Evolutionary conservation across 2,888 invertebrate genomes (phyloP).

Genomic region (Drosophila bunnanda): DNA sequence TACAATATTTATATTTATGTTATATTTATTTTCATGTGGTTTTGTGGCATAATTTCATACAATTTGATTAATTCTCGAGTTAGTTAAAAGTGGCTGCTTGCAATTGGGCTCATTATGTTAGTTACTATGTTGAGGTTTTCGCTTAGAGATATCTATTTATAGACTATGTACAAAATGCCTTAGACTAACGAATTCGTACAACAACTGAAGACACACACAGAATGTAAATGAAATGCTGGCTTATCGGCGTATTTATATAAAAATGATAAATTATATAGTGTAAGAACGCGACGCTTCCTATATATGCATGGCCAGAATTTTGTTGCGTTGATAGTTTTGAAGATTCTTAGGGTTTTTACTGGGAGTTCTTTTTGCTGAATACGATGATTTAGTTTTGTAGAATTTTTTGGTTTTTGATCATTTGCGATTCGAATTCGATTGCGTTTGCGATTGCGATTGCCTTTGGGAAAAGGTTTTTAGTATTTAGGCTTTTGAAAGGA

Average conservation of each 20-base stretch:
- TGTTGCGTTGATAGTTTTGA: slow-evolving; percentile 69
- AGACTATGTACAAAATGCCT: slow-evolving; percentile 70
- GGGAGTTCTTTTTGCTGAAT: slow-evolving; percentile 35
- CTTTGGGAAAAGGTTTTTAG: slow-evolving; percentile 60
- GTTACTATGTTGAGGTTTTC: slow-evolving; percentile 8
- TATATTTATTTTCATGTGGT: slow-evolving; percentile 55
- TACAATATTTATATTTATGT: slow-evolving; percentile 64
- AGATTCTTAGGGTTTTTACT: slow-evolving; percentile 68
- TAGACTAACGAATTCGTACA: slow-evolving; percentile 70
- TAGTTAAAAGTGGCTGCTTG: slow-evolving; percentile 66
- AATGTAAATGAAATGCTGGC: slow-evolving; percentile 57
- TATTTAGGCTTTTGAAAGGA: slow-evolving; percentile 40
- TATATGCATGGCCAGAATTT: slow-evolving; percentile 68
- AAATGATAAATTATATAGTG: slow-evolving; percentile 39
- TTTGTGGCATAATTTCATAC: slow-evolving; percentile 65
- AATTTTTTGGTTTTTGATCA: slow-evolving; percentile 78
- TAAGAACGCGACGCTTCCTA: slow-evolving; percentile 6
- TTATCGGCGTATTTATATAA: slow-evolving; percentile 22
- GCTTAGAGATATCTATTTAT: slow-evolving; percentile 44
- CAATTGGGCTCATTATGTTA: slow-evolving; percentile 19
- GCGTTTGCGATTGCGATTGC: slow-evolving; percentile 68
- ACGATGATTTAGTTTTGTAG: slow-evolving; percentile 47
- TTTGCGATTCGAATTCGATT: slow-evolving; percentile 75
- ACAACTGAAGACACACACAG: slow-evolving; percentile 62
- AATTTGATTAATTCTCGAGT: slow-evolving; percentile 80